These are phyloP conservation scores for Cyrtonyx montezumae DNA, from an alignment of 2,113 vertebrate species.

Conservation along the genomic window DNA sequence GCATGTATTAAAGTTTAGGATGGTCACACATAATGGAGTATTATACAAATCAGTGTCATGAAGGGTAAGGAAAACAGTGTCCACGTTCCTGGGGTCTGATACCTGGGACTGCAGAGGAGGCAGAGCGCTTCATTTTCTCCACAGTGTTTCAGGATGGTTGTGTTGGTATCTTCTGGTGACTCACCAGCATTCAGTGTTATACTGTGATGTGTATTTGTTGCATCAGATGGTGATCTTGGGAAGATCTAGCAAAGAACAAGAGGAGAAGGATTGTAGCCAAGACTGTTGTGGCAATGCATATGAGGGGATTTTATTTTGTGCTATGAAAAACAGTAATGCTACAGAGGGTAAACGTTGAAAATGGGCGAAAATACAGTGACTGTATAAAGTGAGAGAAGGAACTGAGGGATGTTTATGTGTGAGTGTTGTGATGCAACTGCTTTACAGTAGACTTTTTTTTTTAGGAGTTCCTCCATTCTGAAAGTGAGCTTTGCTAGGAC, in stretches of 20 bases:
- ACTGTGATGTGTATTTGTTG: background rate
- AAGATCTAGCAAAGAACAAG: background rate
- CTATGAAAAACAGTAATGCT: background rate
- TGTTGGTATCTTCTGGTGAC: background rate
- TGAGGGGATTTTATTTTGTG: background rate
- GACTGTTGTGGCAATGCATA: background rate
- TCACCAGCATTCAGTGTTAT: background rate
- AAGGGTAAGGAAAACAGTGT: background rate
- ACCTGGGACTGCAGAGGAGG: background rate
- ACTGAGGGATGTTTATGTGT: background rate
- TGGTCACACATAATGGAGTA: background rate
- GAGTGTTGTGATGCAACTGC: background rate
- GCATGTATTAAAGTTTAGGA: background rate
- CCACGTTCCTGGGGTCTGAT: background rate
- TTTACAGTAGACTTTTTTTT: conserved; percentile 2
- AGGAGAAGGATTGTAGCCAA: background rate
- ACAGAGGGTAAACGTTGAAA: background rate
- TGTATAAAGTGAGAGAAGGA: background rate
- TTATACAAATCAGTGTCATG: background rate
- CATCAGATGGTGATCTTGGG: background rate
- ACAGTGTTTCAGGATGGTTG: background rate
- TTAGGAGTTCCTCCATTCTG: background rate
- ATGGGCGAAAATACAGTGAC: background rate
- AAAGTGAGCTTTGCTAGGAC: background rate
- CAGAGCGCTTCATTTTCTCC: background rate